These are phyloP conservation scores for Mesocentrotus franciscanus DNA, from an alignment of 53 echinoderm and acorn worm genomes.

Conservation along the genomic window DNA sequence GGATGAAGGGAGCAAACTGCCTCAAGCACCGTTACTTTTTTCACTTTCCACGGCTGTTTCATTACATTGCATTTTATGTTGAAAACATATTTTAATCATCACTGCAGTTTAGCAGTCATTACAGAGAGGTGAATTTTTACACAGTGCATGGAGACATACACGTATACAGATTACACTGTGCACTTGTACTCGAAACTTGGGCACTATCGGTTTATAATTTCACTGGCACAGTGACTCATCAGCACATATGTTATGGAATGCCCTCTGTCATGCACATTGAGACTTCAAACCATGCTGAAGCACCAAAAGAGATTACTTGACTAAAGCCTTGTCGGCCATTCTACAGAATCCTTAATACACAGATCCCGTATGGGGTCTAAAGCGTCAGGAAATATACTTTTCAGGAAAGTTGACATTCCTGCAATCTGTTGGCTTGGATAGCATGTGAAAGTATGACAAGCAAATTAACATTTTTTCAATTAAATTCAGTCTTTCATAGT, in stretches of 20 bases:
- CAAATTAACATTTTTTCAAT: neutral
- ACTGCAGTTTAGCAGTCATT: neutral
- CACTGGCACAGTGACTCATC: neutral
- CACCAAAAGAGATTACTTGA: neutral
- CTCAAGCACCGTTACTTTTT: neutral
- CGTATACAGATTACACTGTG: no score
- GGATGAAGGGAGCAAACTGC: no score
- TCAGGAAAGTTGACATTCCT: neutral
- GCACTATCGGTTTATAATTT: neutral
- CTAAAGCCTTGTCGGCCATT: neutral
- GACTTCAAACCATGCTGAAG: neutral
- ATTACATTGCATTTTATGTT: no score
- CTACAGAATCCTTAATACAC: constrained; percentile 14
- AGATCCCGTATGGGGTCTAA: neutral
- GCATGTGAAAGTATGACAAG: neutral
- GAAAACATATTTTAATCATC: no score
- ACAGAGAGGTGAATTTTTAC: neutral
- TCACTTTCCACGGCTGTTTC: neutral
- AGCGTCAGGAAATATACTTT: neutral
- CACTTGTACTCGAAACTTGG: neutral
- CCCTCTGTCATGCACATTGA: neutral
- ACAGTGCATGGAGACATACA: neutral
- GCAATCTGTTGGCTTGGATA: neutral
- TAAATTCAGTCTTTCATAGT: neutral
- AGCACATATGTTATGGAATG: neutral